Base-by-base conservation (phyloP, 2,888 invertebrate genomes). In the Mantis religiosa region DNA sequence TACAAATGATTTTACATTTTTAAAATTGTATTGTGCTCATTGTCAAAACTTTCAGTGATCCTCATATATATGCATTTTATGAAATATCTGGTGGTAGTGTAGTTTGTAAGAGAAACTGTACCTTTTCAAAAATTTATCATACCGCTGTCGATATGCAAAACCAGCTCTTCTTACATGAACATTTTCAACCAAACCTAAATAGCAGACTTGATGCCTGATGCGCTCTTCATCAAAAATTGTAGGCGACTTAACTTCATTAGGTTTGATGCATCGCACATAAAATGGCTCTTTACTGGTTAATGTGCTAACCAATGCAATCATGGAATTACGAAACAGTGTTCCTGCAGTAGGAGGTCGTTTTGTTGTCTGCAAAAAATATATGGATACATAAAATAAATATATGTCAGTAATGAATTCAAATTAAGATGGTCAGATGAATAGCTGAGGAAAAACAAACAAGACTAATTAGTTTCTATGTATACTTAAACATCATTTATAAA, bases 201-300 rank as follows among this genome's bases (percentile, higher is more conserved):
- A 99, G 89, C 96, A 94, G 30, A 96, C 96, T 92, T 97, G 97
- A 93, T 97, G 97, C 4, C 93, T 93, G 30, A 96, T 95, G 91
- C 98, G 95, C 92, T 97, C 96, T 25, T 97, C 96, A 93, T 99
- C 98, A 94, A 99, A 98, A 83, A 96, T 94, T 82, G 95, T 95
- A 0, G 98, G 96, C 82, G 98, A 96, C 94, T 99, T 99, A 88
- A 97, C 95, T 92, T 99, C 98, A 93, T 99, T 99, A 41, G 99
- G 99, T 92, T 99, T 99, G 92, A 99, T 97, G 93, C 99, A 99
- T 89, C 99, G 96, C 90, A 99, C 98, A 94, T 99, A 99, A 94
- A 98, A 98, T 0, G 99, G 99, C 92, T 98, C 98, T 94, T 99
- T 99, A 93, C 96, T 97, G 84, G 96, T 96, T 91, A 99, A 94